Base-by-base conservation (phyloP, 2,113 vertebrate genomes). In the Noctilio leporinus region DNA sequence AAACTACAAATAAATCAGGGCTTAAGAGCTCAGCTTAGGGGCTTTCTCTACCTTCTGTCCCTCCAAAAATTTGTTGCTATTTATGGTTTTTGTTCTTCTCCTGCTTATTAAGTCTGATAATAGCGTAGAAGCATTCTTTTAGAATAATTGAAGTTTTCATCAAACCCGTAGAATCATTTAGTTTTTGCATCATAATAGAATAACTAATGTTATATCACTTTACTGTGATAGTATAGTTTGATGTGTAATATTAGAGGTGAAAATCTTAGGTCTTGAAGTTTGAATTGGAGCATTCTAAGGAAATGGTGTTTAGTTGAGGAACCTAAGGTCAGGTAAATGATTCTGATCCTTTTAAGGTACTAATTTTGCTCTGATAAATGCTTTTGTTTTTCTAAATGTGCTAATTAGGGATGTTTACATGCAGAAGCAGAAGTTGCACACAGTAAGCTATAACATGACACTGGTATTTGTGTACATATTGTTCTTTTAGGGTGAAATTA, bases 181-280 rank as follows among this genome's bases (percentile, higher is more conserved):
- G 84, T 73, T 49, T 93, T 89, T 95, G 45, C 33, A 30, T 82
- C 82, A 28, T 89, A 65, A 43, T 24, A 64, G 35, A 93, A 2
- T 81, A 91, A 73, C 16, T 72, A 38, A 49, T 89, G 7, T n/a
- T 82, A 84, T 80, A 55, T 14, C 45, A 26, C n/a, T 70, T 89
- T 83, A 77, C 12, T 55, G 3, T 69, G 55, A n/a, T 67, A 57
- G 19, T 49, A 45, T 59, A 70, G 1, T 62, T 55, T 94, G n/a
- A 82, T 16, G 7, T 84, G 10, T 33, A 86, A 16, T 81, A 73
- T 92, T 93, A 89, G 92, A 96, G 64, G 20, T 78, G 88, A 93
- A 89, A 93, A 75, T 84, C 19, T 67, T 57, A 88, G 15, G 16
- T 85, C 80, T 59, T 95, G 20, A 87, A 78, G 14, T 81, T 51